Percentiles rank a stretch among this genome's conserved stretches.
phyloP scores from a whole-genome alignment of 2,797 vertebrate species.

The Tragelaphus oryx region DNA sequence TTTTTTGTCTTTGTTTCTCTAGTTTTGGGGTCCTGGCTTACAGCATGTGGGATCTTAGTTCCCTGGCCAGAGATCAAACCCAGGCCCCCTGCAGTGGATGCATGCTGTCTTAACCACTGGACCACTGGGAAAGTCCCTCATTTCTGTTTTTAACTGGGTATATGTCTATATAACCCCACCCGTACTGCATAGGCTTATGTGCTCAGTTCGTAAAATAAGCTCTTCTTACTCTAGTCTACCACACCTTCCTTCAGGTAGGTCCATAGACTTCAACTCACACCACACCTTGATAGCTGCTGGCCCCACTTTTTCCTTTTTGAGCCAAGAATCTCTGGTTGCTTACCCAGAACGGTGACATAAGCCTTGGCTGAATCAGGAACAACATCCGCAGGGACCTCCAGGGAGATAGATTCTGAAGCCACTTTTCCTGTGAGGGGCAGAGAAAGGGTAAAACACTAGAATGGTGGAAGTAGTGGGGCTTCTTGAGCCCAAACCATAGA shows the following conservation, averaged over 20 bases:
- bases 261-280: too few species aligned
- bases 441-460: background rate
- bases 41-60: background rate
- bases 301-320: background rate
- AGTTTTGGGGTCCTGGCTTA: background rate
- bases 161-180: background rate
- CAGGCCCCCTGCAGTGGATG: background rate
- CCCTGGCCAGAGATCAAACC: background rate
- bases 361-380: slow-evolving; percentile 76
- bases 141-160: background rate
- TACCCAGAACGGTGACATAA: slow-evolving; percentile 74
- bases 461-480: too few species aligned
- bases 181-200: background rate
- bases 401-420: slow-evolving; percentile 62
- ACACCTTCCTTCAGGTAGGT: background rate
- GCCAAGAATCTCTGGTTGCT: slow-evolving; percentile 22
- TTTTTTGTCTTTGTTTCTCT: background rate
- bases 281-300: background rate
- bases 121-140: background rate
- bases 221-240: background rate
- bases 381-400: slow-evolving; percentile 69
- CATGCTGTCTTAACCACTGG: background rate
- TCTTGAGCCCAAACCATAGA: background rate
- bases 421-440: slow-evolving; percentile 67
- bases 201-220: background rate